Base-by-base conservation (phyloP, 2,888 invertebrate genomes). In the Elmis aenea region DNA sequence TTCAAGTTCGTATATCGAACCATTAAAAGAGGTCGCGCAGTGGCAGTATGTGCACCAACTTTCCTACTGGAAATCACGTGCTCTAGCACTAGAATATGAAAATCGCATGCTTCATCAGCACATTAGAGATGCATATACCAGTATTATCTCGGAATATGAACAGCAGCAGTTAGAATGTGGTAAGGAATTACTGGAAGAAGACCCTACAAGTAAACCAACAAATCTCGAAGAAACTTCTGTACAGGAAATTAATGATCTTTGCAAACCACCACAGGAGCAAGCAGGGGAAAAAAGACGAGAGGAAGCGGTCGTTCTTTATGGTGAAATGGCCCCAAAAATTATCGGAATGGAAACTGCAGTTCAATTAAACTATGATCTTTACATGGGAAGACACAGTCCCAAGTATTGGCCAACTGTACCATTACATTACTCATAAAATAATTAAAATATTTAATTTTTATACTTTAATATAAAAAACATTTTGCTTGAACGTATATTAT, bases 311-410 rank as follows among this genome's bases (percentile, higher is more conserved):
- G 61, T 68, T 37, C 59, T 85, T 10, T 87, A 86, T 62, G 85
- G 85, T 1, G 67, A 73, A 18, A 69, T 72, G 8, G 78, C 82
- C 58, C 70, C 79, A 12, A 77, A 71, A 59, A 79, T 87, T 52
- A 74, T 77, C 45, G 83, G 83, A 1, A 76, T 85, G 73, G 87
- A 88, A 70, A 81, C 81, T 43, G 77, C 80, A 0, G 58, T 85
- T 42, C 76, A 81, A 45, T 71, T 83, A 33, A 74, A 76, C 24
- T 82, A 76, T 62, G 78, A 86, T 40, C 66, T 73, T 43, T 72
- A 75, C 45, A 66, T 72, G 53, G 82, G 83, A 53, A 70, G 68
- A 39, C 61, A 70, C 2, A 77, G 79, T 47, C 79, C 84, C 3
- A 66, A 69, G 26, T 72, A 76, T 44, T 88, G 87, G 88, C 87